Conservation (phyloP, 23 tunicate genomes). For the Aplidium turbinatum region DNA sequence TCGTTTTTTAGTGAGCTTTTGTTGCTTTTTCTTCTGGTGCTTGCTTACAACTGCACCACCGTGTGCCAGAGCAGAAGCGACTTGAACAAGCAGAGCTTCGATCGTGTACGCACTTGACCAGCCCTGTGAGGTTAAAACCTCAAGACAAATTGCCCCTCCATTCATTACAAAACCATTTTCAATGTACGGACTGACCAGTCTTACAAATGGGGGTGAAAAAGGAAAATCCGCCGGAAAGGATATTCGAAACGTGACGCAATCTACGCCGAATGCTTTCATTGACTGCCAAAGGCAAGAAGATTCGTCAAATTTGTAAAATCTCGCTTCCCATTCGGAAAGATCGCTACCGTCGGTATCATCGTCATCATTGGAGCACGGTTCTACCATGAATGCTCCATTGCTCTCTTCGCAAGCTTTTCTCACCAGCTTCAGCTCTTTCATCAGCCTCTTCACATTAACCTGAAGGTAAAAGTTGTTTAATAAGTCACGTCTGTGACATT, state of each 20-base stretch:
- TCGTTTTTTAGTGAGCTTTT: constrained; percentile 67
- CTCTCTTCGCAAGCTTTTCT: constrained; percentile 51
- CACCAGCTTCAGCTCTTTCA: constrained; percentile 53
- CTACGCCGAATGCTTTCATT: constrained; percentile 58
- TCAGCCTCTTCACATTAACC: constrained; percentile 52
- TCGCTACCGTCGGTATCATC: constrained; percentile 45
- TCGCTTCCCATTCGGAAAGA: constrained; percentile 69
- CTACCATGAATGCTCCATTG: constrained; percentile 57
- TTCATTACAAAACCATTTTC: constrained; percentile 86
- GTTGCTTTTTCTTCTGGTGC: constrained; percentile 59
- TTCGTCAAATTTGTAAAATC: constrained; percentile 69
- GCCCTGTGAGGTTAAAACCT: constrained; percentile 72
- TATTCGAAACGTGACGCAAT: constrained; percentile 61
- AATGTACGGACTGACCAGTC: constrained; percentile 75
- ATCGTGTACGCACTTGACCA: constrained; percentile 85
- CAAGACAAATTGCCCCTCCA: constrained; percentile 88
- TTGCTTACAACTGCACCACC: constrained; percentile 83
- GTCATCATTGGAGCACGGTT: constrained; percentile 30
- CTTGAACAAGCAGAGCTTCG: constrained; percentile 73
- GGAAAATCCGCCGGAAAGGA: constrained; percentile 70
- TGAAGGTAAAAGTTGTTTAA: neutral
- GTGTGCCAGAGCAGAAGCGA: constrained; percentile 67
- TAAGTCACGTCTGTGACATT: no score
- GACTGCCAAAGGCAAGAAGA: constrained; percentile 62
- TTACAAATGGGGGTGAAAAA: constrained; percentile 69